Evolutionary conservation across 1,140 invertebrate species (phyloP).

Genomic region (Nasonia giraulti): DNA sequence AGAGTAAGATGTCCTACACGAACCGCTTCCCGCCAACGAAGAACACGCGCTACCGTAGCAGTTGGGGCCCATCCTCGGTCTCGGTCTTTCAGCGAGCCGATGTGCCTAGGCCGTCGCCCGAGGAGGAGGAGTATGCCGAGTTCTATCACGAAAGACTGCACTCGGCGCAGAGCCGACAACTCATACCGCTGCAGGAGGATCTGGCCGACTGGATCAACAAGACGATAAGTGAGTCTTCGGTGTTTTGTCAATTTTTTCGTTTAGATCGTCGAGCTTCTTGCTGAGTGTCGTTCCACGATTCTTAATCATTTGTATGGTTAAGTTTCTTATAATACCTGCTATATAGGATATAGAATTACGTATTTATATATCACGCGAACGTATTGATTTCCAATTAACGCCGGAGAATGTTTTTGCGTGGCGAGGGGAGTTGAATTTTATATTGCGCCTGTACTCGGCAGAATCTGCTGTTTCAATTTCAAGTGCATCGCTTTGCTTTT

Average conservation of each 20-base stretch:
- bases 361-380: neutral
- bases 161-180: conserved; percentile 84
- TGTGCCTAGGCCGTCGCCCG: conserved; percentile 76
- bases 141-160: conserved; percentile 85
- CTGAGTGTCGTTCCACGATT: neutral
- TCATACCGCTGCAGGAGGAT: conserved; percentile 89
- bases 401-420: neutral
- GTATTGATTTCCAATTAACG: neutral
- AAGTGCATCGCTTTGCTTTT: neutral
- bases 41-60: conserved; percentile 78
- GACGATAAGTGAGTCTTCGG: conserved; percentile 81
- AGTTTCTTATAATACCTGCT: too few relatives aligned
- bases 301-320: too few relatives aligned
- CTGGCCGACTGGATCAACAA: conserved; percentile 91
- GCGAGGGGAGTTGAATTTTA: neutral
- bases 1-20: conserved; percentile 74
- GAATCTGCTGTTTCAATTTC: neutral
- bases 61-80: conserved; percentile 79
- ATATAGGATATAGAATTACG: too few relatives aligned
- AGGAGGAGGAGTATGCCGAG: conserved; percentile 82
- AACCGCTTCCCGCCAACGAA: conserved; percentile 78
- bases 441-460: neutral
- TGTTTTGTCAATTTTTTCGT: neutral
- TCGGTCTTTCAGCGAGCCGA: conserved; percentile 76
- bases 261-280: neutral